These are phyloP conservation scores for Dromas ardeola DNA, from an alignment of 2,113 vertebrate genomes.

Conservation along the genomic window DNA sequence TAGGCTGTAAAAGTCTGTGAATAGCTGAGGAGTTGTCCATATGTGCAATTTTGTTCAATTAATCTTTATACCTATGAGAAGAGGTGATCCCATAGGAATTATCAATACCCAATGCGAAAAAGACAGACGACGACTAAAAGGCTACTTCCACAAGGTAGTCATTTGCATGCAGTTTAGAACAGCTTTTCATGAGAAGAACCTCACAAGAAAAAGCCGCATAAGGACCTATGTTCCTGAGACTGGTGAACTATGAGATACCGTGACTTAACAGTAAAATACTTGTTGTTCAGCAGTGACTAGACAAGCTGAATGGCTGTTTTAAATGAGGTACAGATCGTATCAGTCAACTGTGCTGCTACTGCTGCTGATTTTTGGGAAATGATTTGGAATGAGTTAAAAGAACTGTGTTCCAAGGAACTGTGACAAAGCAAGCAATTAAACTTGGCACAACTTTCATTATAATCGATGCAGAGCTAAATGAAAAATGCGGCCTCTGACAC, in stretches of 20 bases:
- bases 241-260: background rate
- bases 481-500: background rate
- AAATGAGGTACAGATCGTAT: background rate
- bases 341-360: background rate
- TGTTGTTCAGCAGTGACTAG: background rate
- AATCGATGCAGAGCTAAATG: background rate
- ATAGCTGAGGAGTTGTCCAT: background rate
- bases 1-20: background rate
- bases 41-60: background rate
- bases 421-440: conserved; percentile 15
- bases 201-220: background rate
- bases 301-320: background rate
- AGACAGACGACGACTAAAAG: background rate
- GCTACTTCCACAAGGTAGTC: background rate
- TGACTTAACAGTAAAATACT: conserved; percentile 21
- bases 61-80: background rate
- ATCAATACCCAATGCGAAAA: background rate
- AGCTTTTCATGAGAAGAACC: background rate
- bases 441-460: background rate
- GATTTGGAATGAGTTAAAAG: background rate
- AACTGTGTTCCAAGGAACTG: background rate
- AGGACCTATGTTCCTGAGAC: background rate
- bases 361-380: background rate
- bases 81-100: background rate
- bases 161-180: background rate